A percentile compares a stretch with the other conserved stretches of the same genome.
phyloP scores from a whole-genome alignment of 2,888 invertebrate species.

The Watsonalla binaria region DNA sequence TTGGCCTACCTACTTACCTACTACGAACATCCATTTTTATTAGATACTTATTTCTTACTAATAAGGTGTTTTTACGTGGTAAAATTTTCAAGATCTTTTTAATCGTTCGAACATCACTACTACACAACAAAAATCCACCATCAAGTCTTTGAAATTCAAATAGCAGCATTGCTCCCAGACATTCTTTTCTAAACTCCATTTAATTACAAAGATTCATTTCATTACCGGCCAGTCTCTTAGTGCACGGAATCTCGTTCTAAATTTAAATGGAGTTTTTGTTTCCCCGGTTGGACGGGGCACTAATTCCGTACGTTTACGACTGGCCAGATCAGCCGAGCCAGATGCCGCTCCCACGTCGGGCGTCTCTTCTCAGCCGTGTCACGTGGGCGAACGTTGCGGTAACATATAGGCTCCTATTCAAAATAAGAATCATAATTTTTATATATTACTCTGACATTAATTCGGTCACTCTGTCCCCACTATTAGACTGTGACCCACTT shows the following conservation, averaged over 20 bases:
- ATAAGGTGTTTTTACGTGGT: too few species aligned
- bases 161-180: constrained; percentile 1
- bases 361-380: constrained; percentile 41
- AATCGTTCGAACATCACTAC: too few species aligned
- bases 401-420: neutral
- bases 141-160: too few species aligned
- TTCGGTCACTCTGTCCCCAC: too few species aligned
- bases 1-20: too few species aligned
- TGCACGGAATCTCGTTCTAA: constrained; percentile 25
- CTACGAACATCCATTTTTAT: too few species aligned
- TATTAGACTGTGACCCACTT: too few species aligned
- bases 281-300: constrained; percentile 56
- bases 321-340: constrained; percentile 54
- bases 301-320: constrained; percentile 73
- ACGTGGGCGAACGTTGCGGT: constrained; percentile 21
- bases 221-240: constrained; percentile 7
- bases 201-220: neutral
- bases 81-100: too few species aligned
- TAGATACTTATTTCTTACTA: too few species aligned
- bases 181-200: constrained; percentile 10
- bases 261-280: constrained; percentile 64
- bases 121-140: too few species aligned
- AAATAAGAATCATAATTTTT: neutral
- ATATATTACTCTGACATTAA: too few species aligned
- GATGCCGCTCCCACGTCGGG: constrained; percentile 68